phyloP scores from a whole-genome alignment of 1,140 invertebrate species.

The Bombus cullumanus region DNA sequence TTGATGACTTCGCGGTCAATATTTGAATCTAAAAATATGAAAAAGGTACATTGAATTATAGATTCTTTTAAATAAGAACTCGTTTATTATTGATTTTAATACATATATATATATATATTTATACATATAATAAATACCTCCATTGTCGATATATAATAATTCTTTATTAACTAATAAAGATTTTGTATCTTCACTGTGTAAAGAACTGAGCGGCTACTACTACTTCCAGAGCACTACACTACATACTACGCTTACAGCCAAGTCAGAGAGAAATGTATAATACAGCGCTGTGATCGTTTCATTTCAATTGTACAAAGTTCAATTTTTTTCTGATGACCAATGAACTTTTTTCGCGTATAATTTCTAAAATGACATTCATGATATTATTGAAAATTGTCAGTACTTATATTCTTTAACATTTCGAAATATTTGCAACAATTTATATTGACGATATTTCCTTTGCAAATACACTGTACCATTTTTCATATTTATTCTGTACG shows the following conservation, averaged over 20 bases:
- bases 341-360: neutral
- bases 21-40: constrained; percentile 75
- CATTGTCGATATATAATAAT: constrained; percentile 18
- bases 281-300: constrained; percentile 25
- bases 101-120: neutral
- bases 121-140: constrained; percentile 44
- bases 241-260: neutral
- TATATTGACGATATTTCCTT: neutral
- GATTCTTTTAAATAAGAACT: neutral
- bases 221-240: neutral
- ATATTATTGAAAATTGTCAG: neutral
- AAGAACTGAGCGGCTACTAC: neutral
- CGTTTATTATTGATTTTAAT: too few relatives aligned
- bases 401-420: neutral
- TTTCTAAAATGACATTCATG: neutral
- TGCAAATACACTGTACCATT: neutral
- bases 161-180: neutral
- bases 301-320: constrained; percentile 34
- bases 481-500: neutral
- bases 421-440: neutral
- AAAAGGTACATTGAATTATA: constrained; percentile 1
- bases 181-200: neutral
- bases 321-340: constrained; percentile 19
- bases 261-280: neutral
- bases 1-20: constrained; percentile 67